Conservation (phyloP, 2,888 invertebrate species). For the Parochlus steinenii region DNA sequence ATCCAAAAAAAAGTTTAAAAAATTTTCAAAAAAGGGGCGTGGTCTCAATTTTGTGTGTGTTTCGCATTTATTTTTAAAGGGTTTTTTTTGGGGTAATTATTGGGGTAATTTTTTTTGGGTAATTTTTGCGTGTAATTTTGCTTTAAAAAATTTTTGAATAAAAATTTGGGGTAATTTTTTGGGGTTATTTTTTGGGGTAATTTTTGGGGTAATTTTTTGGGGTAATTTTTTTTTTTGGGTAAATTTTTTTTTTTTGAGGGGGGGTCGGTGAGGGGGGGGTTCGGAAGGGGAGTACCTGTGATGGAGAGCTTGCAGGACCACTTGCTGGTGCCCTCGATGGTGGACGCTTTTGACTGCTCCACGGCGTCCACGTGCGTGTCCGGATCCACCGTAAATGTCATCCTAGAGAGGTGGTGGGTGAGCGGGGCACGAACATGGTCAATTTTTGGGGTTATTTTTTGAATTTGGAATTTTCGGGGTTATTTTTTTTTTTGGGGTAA, state of each 20-base stretch:
- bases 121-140: too few relatives aligned
- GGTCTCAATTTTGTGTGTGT: not conserved
- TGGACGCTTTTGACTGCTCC: constrained; percentile 93
- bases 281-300: constrained; percentile 66
- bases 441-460: not conserved
- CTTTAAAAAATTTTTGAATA: too few relatives aligned
- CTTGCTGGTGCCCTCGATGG: constrained; percentile 97
- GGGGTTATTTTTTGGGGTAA: too few relatives aligned
- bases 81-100: too few relatives aligned
- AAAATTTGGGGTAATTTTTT: too few relatives aligned
- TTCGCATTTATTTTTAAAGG: too few relatives aligned
- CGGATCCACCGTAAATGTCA: constrained; percentile 93
- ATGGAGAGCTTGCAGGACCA: constrained; percentile 99
- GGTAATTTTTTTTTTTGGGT: too few relatives aligned
- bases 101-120: too few relatives aligned
- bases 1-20: too few relatives aligned
- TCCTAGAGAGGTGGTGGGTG: constrained; percentile 50
- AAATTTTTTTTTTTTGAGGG: not conserved
- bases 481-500: too few relatives aligned
- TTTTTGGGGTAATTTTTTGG: too few relatives aligned
- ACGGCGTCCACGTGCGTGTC: constrained; percentile 95
- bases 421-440: not conserved
- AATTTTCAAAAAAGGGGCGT: too few relatives aligned
- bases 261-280: not conserved
- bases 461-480: not conserved